These are phyloP conservation scores for Norana najaformis DNA, from an alignment of 2,888 invertebrate genomes.

Conservation along the genomic window DNA sequence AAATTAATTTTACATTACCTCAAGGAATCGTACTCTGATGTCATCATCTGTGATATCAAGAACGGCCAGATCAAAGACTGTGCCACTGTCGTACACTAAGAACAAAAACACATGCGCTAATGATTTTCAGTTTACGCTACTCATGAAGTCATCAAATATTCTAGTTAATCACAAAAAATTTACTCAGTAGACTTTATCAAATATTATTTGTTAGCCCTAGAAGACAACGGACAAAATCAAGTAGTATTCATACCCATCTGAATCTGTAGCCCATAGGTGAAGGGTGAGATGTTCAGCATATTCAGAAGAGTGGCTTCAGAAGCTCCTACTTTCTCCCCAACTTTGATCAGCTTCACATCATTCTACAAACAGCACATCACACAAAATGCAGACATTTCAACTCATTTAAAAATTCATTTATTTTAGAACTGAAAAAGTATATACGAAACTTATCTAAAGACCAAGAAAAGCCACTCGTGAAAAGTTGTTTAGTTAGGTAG, in stretches of 20 bases:
- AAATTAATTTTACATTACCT: constrained; percentile 58
- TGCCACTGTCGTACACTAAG: constrained; percentile 92
- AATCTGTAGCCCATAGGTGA: constrained; percentile 94
- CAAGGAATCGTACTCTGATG: constrained; percentile 84
- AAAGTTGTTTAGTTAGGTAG: neutral
- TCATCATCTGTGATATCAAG: constrained; percentile 98
- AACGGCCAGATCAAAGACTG: constrained; percentile 93
- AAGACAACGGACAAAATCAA: neutral
- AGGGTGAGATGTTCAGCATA: constrained; percentile 99
- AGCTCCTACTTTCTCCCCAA: constrained; percentile 96
- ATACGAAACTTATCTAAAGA: neutral
- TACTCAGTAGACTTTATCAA: neutral
- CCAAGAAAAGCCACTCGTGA: neutral
- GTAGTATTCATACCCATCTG: constrained; percentile 65
- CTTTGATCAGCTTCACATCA: constrained; percentile 70
- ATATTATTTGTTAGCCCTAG: neutral
- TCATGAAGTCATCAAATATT: neutral
- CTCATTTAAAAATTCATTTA: neutral
- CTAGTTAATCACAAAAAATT: neutral
- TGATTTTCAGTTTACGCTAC: neutral
- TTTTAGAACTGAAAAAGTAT: neutral
- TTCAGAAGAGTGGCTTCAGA: constrained; percentile 97
- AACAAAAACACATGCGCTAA: constrained; percentile 24
- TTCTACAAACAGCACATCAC: constrained; percentile 58
- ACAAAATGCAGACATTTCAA: constrained; percentile 25